A percentile compares a stretch with the other conserved stretches of the same genome.
phyloP scores from a whole-genome alignment of 2,797 vertebrate genomes.

The Sarcoramphus papa region DNA sequence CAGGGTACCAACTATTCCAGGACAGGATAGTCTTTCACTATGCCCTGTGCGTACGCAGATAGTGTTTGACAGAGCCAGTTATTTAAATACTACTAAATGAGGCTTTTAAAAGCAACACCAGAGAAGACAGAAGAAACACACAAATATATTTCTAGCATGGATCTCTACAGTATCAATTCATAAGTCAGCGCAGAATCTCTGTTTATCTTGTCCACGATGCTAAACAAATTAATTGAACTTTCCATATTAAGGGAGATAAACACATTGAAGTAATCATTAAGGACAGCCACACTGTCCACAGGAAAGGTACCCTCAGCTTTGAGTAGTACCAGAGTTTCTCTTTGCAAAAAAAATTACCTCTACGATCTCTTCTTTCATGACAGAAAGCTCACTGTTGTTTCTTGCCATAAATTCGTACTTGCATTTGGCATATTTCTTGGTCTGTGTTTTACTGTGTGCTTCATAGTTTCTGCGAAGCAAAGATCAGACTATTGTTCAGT shows the following conservation, averaged over 20 bases:
- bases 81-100: not conserved
- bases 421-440: constrained; percentile 87
- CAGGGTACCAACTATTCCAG: not conserved
- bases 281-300: not conserved
- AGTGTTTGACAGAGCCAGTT: not conserved
- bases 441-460: constrained; percentile 67
- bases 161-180: not conserved
- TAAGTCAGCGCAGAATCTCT: not conserved
- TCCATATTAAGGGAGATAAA: not conserved
- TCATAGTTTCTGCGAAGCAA: constrained; percentile 79
- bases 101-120: not conserved
- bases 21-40: not conserved
- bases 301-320: not conserved
- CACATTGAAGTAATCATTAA: not conserved
- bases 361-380: constrained; percentile 90
- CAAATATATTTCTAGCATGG: not conserved
- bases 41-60: rapidly evolving
- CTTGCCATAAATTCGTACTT: constrained; percentile 93
- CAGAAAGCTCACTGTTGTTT: constrained; percentile 91
- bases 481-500: not conserved
- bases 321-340: not conserved
- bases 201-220: not conserved
- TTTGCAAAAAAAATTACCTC: constrained; percentile 78
- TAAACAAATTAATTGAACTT: not conserved
- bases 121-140: not conserved